Evolutionary conservation across 2,113 vertebrate species (phyloP).

Genomic region (Caranx melampygus): DNA sequence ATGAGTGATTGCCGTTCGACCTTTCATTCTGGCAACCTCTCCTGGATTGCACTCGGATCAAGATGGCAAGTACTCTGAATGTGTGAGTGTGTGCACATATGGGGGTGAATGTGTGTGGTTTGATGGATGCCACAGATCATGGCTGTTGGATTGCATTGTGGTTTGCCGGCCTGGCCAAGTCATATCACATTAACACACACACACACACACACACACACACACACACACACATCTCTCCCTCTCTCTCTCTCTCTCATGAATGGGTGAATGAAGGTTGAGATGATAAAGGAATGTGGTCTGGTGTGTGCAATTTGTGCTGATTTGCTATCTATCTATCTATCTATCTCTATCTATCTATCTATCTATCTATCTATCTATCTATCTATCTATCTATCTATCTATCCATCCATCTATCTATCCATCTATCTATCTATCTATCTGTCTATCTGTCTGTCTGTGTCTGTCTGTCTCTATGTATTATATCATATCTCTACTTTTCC

Average conservation of each 20-base stretch:
- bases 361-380: too few relatives aligned
- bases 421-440: too few relatives aligned
- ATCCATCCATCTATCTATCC: not conserved
- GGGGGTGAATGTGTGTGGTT: conserved; percentile 2
- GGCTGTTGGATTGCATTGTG: conserved; percentile 66
- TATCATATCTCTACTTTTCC: not conserved
- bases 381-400: too few relatives aligned
- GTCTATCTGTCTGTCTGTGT: too few relatives aligned
- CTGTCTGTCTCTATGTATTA: too few relatives aligned
- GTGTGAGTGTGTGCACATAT: conserved; percentile 16
- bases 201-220: too few relatives aligned
- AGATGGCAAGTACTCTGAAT: conserved; percentile 65
- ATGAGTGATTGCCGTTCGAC: conserved; percentile 71
- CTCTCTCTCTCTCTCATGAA: not conserved
- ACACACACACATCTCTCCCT: too few relatives aligned
- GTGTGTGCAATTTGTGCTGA: conserved; percentile 26
- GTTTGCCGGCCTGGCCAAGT: conserved; percentile 56
- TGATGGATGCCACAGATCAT: conserved; percentile 74
- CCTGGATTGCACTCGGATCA: conserved; percentile 70
- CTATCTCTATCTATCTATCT: not conserved
- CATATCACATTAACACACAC: conserved; percentile 53
- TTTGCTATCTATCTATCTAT: conserved; percentile 9
- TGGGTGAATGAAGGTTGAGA: conserved; percentile 48
- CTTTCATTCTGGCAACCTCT: conserved; percentile 73
- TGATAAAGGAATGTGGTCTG: conserved; percentile 57